Conservation (phyloP, 2,888 invertebrate species). For the Myopa testacea region DNA sequence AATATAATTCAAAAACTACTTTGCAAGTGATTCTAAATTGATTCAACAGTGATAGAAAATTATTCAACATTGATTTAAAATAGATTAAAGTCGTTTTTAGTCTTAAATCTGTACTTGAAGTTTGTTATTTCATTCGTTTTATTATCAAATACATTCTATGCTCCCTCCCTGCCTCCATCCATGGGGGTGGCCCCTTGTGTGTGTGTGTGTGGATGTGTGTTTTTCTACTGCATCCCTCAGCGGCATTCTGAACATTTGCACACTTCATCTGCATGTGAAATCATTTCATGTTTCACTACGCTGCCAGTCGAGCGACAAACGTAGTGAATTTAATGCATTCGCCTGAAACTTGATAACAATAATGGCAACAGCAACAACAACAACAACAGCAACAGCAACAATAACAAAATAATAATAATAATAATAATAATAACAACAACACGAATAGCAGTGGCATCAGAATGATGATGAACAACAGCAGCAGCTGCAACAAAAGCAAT, state of each 20-base stretch:
- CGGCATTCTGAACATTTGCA: background rate
- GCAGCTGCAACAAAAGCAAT: conserved; percentile 14
- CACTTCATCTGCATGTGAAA: conserved; percentile 12
- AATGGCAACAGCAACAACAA: conserved; percentile 14
- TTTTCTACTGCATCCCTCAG: background rate
- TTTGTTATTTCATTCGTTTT: no score
- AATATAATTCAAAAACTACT: no score
- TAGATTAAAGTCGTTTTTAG: no score
- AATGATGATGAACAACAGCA: background rate
- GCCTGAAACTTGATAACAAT: background rate
- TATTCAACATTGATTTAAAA: no score
- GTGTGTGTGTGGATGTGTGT: background rate
- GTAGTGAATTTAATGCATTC: conserved; percentile 20
- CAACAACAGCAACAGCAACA: conserved; percentile 11
- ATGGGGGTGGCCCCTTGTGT: no score
- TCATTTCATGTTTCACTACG: conserved; percentile 16
- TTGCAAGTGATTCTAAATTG: no score
- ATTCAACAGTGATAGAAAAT: no score
- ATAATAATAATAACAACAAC: background rate
- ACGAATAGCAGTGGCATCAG: background rate
- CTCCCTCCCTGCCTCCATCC: no score
- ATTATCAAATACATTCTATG: no score
- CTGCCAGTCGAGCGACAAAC: background rate
- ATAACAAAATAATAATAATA: no score
- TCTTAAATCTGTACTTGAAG: no score